Evolutionary conservation across 2,797 vertebrate genomes (phyloP).

Genomic region (Typhlichthys eigenmanni): DNA sequence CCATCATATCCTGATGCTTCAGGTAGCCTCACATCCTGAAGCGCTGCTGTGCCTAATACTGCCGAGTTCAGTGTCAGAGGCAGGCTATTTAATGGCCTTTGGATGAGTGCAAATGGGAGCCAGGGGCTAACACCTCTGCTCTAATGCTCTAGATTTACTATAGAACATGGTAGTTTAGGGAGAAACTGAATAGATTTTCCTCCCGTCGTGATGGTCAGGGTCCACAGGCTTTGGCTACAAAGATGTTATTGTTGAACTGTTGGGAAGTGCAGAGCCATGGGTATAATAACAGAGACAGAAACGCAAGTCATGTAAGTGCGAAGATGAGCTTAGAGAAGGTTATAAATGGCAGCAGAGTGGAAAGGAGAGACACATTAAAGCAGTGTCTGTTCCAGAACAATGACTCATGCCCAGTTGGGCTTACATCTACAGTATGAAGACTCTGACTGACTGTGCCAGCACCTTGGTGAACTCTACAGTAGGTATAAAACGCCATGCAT

Average conservation of each 20-base stretch:
- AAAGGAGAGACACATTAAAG: conserved; percentile 50
- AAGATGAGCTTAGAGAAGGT: conserved; percentile 35
- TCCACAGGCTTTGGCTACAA: conserved; percentile 57
- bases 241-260: conserved; percentile 56
- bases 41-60: conserved; percentile 17
- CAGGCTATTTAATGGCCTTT: conserved; percentile 7
- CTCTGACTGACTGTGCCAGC: conserved; percentile 53
- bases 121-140: neutral
- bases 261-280: conserved; percentile 36
- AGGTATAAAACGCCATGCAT: conserved; percentile 49
- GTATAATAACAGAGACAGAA: conserved; percentile 40
- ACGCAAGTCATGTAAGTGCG: conserved; percentile 51
- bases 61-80: conserved; percentile 10
- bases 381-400: conserved; percentile 47
- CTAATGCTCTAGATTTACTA: conserved; percentile 16
- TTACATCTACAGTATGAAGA: conserved; percentile 55
- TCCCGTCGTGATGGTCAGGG: conserved; percentile 20
- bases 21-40: conserved; percentile 32
- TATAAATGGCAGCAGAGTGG: conserved; percentile 8
- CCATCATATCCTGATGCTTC: conserved; percentile 39
- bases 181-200: conserved; percentile 32
- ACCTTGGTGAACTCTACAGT: conserved; percentile 41
- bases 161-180: conserved; percentile 21
- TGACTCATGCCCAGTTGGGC: conserved; percentile 58
- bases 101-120: conserved; percentile 7